Base-by-base conservation (phyloP, 2,888 invertebrate genomes). In the Spisula subtruncata region DNA sequence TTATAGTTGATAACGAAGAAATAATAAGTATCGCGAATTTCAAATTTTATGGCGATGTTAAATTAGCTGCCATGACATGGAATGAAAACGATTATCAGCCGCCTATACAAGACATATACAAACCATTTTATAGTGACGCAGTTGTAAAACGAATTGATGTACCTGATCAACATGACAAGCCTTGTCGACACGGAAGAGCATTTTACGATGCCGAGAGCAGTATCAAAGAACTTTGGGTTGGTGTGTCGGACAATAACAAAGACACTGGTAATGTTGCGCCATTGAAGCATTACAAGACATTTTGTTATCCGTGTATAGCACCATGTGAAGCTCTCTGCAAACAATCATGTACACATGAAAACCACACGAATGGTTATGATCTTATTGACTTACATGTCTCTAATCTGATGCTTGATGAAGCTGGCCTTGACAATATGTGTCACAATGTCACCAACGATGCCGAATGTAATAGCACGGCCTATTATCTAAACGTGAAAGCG, bases 131-230 rank as follows among this genome's bases (percentile, higher is more conserved):
- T 46, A 84, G 90, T 48, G 86, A 92, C 12, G 92, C 93, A 46
- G 54, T 90, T 18, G 14, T 94, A 8, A 71, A 29, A 46, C 25
- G 56, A 35, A 86, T 94, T 5, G 79, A 89, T 41, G 80, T 94
- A 12, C 94, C 94, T 54, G 60, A 92, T 18, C 48, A 41, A 18
- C 48, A 66, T 4, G 87, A 90, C 25, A 91, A 90, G 20, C 89
- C 86, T 4, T 94, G 94, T 85, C 83, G 87, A 18, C 88, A 93
- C 83, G 94, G 94, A 51, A n/a, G 79, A 29, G 92, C 91, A 8
- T 94, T 94, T 84, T 93, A 87, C 86, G 94, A 94, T 46, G 87
- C 86, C 1, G 93, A 94, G 85, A 94, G 94, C 88, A 90, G 92
- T 18, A 92, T 94, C 18, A 93, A 93, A 51, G 93, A 94, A 71